Conservation (phyloP, 2,888 invertebrate genomes). For the Orthosia gracilis region DNA sequence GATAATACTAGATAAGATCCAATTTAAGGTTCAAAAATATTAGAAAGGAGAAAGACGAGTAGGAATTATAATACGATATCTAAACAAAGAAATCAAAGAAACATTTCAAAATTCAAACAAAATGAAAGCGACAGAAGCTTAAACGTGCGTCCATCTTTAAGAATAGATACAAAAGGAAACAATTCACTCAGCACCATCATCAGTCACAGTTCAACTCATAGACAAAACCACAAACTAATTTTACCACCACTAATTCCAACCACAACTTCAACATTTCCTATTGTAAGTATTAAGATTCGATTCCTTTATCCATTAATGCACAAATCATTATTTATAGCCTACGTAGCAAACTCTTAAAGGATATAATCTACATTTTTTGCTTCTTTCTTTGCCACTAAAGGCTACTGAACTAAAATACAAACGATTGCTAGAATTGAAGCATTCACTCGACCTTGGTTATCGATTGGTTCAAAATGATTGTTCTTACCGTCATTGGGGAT, state of each 20-base stretch:
- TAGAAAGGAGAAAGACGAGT: not conserved
- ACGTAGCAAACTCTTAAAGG: constrained; percentile 10
- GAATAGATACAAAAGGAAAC: constrained; percentile 11
- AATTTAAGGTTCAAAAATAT: not conserved
- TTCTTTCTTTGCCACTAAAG: constrained; percentile 38
- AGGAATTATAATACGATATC: not conserved
- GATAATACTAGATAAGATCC: not conserved
- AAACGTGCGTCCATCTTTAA: not conserved
- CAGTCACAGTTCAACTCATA: not conserved
- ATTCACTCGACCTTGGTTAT: constrained; percentile 67
- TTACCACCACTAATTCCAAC: not conserved
- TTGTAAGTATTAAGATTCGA: not conserved
- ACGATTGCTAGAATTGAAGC: constrained; percentile 50
- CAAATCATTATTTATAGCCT: constrained; percentile 32
- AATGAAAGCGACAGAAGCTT: not conserved
- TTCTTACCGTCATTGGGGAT: constrained; percentile 34
- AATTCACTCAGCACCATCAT: constrained; percentile 1
- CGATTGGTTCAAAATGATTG: constrained; percentile 43
- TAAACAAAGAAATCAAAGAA: not conserved
- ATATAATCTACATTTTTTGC: constrained; percentile 47
- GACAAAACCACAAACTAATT: constrained; percentile 20
- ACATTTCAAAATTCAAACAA: not conserved
- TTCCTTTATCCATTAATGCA: constrained; percentile 5
- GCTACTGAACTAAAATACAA: constrained; percentile 43
- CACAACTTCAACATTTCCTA: not conserved